Conservation (phyloP, 2,888 invertebrate genomes). For the Diploptera punctata region DNA sequence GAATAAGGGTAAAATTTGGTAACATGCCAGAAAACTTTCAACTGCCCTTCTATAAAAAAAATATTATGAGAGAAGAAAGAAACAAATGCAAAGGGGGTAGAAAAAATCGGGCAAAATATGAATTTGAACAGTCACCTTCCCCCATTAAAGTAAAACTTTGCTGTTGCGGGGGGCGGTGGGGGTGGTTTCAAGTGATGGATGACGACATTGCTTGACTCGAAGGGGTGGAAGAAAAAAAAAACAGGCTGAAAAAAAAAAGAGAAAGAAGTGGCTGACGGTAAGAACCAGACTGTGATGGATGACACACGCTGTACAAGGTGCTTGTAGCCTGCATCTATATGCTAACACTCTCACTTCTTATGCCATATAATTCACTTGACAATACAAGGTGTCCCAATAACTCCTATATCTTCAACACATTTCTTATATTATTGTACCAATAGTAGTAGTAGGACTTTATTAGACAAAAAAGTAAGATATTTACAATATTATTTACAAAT, state of each 20-base stretch:
- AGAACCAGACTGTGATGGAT: conserved; percentile 1
- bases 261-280: not conserved
- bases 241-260: not conserved
- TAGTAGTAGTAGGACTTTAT: too few species aligned
- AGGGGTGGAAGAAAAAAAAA: not conserved
- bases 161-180: conserved; percentile 3
- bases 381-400: too few species aligned
- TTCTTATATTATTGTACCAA: too few species aligned
- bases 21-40: conserved; percentile 5
- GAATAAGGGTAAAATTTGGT: not conserved
- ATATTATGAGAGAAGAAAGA: not conserved
- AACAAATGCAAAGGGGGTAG: not conserved
- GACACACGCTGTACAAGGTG: too few species aligned
- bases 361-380: too few species aligned
- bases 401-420: too few species aligned
- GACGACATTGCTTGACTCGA: conserved; percentile 11
- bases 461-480: too few species aligned
- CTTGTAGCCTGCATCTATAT: too few species aligned
- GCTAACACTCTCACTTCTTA: too few species aligned
- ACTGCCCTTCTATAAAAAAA: not conserved
- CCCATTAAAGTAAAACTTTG: conserved; percentile 12
- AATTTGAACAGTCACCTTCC: conserved; percentile 14
- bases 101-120: conserved; percentile 1
- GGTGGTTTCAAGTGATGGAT: conserved; percentile 6
- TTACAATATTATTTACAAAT: too few species aligned